A percentile compares a stretch with the other conserved stretches of the same genome.
Evolutionary conservation across 2,888 invertebrate species (phyloP).

Genomic region (Petrolisthes manimaculis): DNA sequence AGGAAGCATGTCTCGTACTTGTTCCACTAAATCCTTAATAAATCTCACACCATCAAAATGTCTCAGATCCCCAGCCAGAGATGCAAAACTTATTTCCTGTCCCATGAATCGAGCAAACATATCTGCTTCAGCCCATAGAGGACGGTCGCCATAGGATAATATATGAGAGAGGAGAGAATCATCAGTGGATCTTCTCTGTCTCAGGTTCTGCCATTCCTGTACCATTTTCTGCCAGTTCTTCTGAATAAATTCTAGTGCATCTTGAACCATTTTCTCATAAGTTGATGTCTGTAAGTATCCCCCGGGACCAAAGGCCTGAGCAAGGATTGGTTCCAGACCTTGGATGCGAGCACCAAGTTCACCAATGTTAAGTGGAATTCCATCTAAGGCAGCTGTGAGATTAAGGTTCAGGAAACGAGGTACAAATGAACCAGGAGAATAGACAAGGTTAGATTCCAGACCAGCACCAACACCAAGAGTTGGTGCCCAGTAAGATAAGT

Average conservation of each 20-base stretch:
- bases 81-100: constrained; percentile 55
- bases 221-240: constrained; percentile 21
- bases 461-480: constrained; percentile 53
- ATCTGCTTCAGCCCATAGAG: constrained; percentile 21
- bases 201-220: constrained; percentile 17
- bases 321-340: constrained; percentile 50
- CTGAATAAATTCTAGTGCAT: constrained; percentile 17
- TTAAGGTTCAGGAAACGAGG: constrained; percentile 53
- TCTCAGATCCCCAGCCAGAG: constrained; percentile 28
- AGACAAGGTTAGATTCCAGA: constrained; percentile 55
- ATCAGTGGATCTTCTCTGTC: constrained; percentile 37
- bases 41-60: constrained; percentile 16
- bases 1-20: constrained; percentile 10
- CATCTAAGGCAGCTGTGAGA: constrained; percentile 50
- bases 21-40: constrained; percentile 3
- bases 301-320: constrained; percentile 47
- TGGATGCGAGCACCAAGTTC: constrained; percentile 51
- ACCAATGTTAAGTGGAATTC: constrained; percentile 51
- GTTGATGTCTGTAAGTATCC: constrained; percentile 33
- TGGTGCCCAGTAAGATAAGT: constrained; percentile 48
- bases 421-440: constrained; percentile 44
- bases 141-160: constrained; percentile 14
- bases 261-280: constrained; percentile 32
- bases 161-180: neutral
- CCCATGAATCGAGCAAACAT: constrained; percentile 56